Evolutionary conservation across 2,113 vertebrate genomes (phyloP).

Genomic region (Girardinichthys multiradiatus): DNA sequence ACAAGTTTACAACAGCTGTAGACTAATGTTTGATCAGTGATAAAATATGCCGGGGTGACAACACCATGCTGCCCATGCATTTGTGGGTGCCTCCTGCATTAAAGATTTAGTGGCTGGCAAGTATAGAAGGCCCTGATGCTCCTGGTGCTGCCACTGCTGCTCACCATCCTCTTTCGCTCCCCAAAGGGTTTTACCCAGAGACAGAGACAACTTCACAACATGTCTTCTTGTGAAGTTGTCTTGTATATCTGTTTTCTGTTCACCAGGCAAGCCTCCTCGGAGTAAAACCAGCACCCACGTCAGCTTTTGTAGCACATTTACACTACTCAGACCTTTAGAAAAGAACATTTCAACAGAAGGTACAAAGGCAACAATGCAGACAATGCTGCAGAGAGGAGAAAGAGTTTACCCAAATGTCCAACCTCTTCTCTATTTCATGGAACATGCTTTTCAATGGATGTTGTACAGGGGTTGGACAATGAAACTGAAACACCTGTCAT

Average conservation of each 20-base stretch:
- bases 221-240: too few species aligned
- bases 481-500: too few species aligned
- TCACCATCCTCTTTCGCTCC: slow-evolving; percentile 68
- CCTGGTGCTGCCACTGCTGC: slow-evolving; percentile 50
- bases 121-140: slow-evolving; percentile 83
- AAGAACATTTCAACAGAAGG: slow-evolving; percentile 38
- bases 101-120: slow-evolving; percentile 88
- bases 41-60: slow-evolving; percentile 95
- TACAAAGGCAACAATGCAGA: not conserved
- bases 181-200: slow-evolving; percentile 81
- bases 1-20: slow-evolving; percentile 88
- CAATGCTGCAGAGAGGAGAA: not conserved
- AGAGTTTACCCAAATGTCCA: not conserved
- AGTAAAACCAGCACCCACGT: slow-evolving; percentile 68
- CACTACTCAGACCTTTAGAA: slow-evolving; percentile 44
- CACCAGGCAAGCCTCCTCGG: slow-evolving; percentile 78
- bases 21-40: slow-evolving; percentile 94
- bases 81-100: slow-evolving; percentile 87
- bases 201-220: slow-evolving; percentile 87
- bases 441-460: too few species aligned
- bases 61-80: slow-evolving; percentile 87
- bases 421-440: not conserved
- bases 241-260: slow-evolving; percentile 87
- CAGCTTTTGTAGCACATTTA: slow-evolving; percentile 69
- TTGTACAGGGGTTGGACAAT: too few species aligned